Evolutionary conservation across 2,888 invertebrate species (phyloP).

Genomic region (Coronaproctus castanopsis): DNA sequence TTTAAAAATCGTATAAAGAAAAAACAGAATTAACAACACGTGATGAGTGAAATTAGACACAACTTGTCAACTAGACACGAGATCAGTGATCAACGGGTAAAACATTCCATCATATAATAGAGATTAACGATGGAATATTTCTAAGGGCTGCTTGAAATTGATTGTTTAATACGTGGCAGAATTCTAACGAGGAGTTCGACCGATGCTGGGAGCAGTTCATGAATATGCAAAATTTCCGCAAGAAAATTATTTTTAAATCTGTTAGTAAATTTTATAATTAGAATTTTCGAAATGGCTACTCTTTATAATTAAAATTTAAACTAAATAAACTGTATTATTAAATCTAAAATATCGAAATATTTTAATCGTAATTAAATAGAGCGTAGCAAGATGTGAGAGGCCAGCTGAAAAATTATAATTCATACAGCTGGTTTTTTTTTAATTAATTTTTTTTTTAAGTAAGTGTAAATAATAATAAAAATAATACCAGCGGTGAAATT

Average conservation of each 20-base stretch:
- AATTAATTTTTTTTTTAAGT: too few relatives aligned
- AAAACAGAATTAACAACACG: not conserved
- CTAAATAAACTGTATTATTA: not conserved
- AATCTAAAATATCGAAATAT: not conserved
- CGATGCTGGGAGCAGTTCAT: not conserved
- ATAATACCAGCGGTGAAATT: too few relatives aligned
- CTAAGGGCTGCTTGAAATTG: not conserved
- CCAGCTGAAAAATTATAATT: not conserved
- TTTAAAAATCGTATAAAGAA: not conserved
- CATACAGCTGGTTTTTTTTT: not conserved
- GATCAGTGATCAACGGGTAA: not conserved
- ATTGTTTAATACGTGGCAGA: not conserved
- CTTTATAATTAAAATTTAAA: not conserved
- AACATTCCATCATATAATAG: not conserved
- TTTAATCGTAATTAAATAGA: not conserved
- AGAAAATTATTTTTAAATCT: not conserved
- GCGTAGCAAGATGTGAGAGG: not conserved
- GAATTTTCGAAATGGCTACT: not conserved
- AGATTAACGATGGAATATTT: not conserved
- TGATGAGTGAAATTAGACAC: not conserved
- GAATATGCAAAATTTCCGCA: not conserved
- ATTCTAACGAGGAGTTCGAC: not conserved
- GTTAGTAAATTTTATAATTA: not conserved
- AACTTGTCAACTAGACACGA: not conserved
- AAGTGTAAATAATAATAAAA: too few relatives aligned